Percentiles rank a stretch among this genome's conserved stretches.
Conservation (phyloP, 2,888 invertebrate genomes). For the Pteria penguin region DNA sequence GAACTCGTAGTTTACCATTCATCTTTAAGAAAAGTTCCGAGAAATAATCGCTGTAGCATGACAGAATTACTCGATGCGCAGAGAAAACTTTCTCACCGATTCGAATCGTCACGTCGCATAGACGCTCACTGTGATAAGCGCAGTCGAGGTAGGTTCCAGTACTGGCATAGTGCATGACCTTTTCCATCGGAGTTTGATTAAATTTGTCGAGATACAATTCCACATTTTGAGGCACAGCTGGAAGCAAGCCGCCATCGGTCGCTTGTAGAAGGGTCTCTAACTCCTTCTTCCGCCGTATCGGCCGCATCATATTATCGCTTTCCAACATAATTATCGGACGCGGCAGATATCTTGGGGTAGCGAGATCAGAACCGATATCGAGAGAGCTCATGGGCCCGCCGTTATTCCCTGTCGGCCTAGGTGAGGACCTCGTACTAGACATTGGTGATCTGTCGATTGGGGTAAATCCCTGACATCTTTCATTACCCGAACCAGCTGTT, state of each 20-base stretch:
- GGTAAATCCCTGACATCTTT: no score
- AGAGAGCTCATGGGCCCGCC: neutral
- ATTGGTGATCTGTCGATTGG: no score
- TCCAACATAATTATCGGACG: constrained; percentile 10
- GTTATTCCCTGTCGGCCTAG: neutral
- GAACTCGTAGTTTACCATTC: neutral
- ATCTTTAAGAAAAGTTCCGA: neutral
- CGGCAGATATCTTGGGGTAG: neutral
- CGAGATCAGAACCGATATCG: neutral
- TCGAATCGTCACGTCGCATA: neutral
- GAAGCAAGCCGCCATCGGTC: neutral
- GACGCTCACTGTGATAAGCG: neutral
- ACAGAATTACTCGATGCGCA: neutral
- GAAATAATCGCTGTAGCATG: constrained; percentile 5
- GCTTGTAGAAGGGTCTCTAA: neutral
- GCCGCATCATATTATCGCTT: neutral
- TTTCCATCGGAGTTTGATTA: neutral
- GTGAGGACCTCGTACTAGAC: no score
- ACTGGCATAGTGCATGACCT: constrained; percentile 6
- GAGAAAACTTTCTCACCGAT: neutral
- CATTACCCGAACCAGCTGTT: no score
- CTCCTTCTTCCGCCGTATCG: neutral
- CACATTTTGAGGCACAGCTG: neutral
- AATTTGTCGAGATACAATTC: neutral
- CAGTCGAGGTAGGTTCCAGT: neutral